Percentiles rank a stretch among this genome's conserved stretches.
phyloP scores from a whole-genome alignment of 1,140 invertebrate genomes.

The Eumeta japonica region DNA sequence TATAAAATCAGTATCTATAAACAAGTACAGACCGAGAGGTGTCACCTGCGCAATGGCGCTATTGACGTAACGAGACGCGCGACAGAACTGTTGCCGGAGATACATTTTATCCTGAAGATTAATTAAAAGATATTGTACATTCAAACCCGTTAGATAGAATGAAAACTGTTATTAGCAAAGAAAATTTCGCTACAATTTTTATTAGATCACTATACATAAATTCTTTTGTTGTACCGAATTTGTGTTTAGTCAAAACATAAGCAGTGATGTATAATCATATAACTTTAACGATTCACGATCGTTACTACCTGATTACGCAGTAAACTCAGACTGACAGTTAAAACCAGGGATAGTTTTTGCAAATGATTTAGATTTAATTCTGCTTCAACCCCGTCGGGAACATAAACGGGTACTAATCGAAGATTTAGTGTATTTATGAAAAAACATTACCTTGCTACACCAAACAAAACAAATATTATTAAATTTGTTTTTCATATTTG shows the following conservation, averaged over 20 bases:
- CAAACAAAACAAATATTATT: no score
- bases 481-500: no score
- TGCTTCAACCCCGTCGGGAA: no score
- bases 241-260: conserved; percentile 11
- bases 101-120: conserved; percentile 54
- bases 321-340: no score
- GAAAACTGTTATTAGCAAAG: conserved; percentile 40
- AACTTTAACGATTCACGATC: no score
- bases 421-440: no score
- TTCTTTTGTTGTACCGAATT: conserved; percentile 2
- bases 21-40: no score
- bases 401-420: no score
- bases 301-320: no score
- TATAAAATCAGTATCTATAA: no score
- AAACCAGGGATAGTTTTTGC: conserved; percentile 36
- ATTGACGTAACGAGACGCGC: conserved; percentile 26
- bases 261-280: conserved; percentile 18
- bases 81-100: conserved; percentile 39
- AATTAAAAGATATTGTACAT: conserved; percentile 51
- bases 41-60: conserved; percentile 21
- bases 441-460: no score
- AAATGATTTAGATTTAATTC: conserved; percentile 43
- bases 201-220: conserved; percentile 15
- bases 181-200: conserved; percentile 20
- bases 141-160: conserved; percentile 31